These are phyloP conservation scores for Bursaphelenchus mucronatus DNA, from an alignment of 1,140 invertebrate genomes.

Conservation along the genomic window DNA sequence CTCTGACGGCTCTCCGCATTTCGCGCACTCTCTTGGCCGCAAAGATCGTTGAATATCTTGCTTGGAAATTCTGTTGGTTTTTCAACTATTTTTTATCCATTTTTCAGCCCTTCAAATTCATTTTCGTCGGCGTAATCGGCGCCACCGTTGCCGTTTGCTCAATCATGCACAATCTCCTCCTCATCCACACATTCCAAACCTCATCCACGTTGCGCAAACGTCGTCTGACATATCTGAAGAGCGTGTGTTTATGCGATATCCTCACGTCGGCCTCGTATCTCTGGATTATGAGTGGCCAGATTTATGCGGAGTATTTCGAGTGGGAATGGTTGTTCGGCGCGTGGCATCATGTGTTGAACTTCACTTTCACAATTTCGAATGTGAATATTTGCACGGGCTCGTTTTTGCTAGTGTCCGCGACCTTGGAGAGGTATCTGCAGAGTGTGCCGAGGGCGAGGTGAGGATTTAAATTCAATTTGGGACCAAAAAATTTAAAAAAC, in stretches of 20 bases:
- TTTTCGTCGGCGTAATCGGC: too few relatives aligned
- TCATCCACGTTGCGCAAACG: slow-evolving; percentile 35
- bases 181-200: slow-evolving; percentile 45
- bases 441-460: slow-evolving; percentile 31
- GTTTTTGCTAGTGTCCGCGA: slow-evolving; percentile 50
- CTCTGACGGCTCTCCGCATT: too few relatives aligned
- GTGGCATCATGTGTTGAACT: slow-evolving; percentile 44
- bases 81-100: too few relatives aligned
- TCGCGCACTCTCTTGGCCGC: too few relatives aligned
- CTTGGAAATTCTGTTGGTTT: too few relatives aligned
- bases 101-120: too few relatives aligned
- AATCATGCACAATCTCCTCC: slow-evolving; percentile 34
- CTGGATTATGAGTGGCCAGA: slow-evolving; percentile 49
- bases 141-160: too few relatives aligned
- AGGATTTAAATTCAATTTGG: too few relatives aligned
- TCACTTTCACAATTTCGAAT: slow-evolving; percentile 49
- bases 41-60: too few relatives aligned
- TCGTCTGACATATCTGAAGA: slow-evolving; percentile 45
- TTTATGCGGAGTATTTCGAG: slow-evolving; percentile 50
- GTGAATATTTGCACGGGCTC: slow-evolving; percentile 41
- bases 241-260: slow-evolving; percentile 46
- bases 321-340: slow-evolving; percentile 31
- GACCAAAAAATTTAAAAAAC: too few relatives aligned
- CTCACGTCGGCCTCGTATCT: slow-evolving; percentile 47
- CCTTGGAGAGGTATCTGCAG: slow-evolving; percentile 50